phyloP scores from a whole-genome alignment of 1,140 invertebrate genomes.

The Drosophila navojoa region DNA sequence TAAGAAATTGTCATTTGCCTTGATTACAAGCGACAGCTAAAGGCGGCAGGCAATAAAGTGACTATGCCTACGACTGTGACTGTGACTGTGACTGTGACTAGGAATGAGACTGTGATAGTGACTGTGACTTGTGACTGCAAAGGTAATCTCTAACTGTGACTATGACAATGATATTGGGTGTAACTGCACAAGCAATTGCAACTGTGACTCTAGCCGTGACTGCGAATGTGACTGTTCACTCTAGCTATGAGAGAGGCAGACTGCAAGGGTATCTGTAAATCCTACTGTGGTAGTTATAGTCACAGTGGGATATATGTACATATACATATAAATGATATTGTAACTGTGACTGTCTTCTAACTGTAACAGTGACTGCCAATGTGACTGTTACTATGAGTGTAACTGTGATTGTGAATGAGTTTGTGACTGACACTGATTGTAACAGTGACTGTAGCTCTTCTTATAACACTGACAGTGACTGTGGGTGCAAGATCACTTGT shows the following conservation, averaged over 20 bases:
- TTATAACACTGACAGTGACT: not conserved
- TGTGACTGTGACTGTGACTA: conserved; percentile 1
- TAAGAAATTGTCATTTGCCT: conserved; percentile 69
- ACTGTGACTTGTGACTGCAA: not conserved
- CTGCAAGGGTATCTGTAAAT: no score
- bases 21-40: conserved; percentile 27
- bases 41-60: conserved; percentile 2
- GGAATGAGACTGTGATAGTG: not conserved
- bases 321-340: no score
- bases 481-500: not conserved
- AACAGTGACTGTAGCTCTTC: not conserved
- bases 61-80: conserved; percentile 4
- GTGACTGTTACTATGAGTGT: not conserved
- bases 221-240: no score
- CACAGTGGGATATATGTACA: no score
- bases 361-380: conserved; percentile 5
- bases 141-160: no score
- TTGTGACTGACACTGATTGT: not conserved
- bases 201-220: no score
- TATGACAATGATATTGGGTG: no score
- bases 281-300: no score
- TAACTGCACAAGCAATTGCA: no score
- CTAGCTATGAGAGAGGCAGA: no score
- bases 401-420: not conserved
- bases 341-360: not conserved